Evolutionary conservation across 2,888 invertebrate genomes (phyloP), one percentile per base, ranked within the genome.

Genomic region (Willowsia nigromaculata): DNA sequence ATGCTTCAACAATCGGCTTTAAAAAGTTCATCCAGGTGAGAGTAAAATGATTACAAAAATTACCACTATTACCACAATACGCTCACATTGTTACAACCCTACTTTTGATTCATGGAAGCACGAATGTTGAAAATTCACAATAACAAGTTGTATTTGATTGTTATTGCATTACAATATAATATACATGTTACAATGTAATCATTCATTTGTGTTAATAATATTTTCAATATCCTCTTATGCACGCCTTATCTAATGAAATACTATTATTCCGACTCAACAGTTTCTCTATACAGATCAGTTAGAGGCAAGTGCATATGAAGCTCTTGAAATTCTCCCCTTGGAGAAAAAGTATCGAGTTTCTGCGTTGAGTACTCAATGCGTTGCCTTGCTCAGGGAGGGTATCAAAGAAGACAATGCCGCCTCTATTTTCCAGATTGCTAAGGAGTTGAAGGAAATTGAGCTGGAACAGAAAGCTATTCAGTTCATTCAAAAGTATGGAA

Each of bases 291-390:
- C 50, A 25, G 90, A 90, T 62, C 65, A 68, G 37, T 62, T 90
- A 1, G 84, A 90, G 3, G 80, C 33, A 33, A 86, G 59, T 83
- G 83, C 83, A n/a, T 53, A 71, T n/a, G 90, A 90, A 81, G 90
- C 90, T n/a, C 83, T 90, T 47, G 90, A 89, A 18, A 50, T 89
- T 18, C 83, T 89, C 25, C 85, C 85, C 68, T 84, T 90, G 0
- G 83, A 87, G 2, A 90, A 90, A 81, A 89, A 89, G 76, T 90
- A 90, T 82, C 78, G 86, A 18, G 89, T 90, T 27, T 59, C 85
- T 50, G 83, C 83, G 11, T 37, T 90, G 37, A 86, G 25, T 13
- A 40, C 47, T 1, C 84, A 85, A 78, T 90, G 90, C 47, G 84
- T 88, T 18, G 25, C 80, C 3, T 33, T 65, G 25, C 47, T 90